Evolutionary conservation across 2,113 vertebrate species (phyloP).

Genomic region (Psettodes erumei): DNA sequence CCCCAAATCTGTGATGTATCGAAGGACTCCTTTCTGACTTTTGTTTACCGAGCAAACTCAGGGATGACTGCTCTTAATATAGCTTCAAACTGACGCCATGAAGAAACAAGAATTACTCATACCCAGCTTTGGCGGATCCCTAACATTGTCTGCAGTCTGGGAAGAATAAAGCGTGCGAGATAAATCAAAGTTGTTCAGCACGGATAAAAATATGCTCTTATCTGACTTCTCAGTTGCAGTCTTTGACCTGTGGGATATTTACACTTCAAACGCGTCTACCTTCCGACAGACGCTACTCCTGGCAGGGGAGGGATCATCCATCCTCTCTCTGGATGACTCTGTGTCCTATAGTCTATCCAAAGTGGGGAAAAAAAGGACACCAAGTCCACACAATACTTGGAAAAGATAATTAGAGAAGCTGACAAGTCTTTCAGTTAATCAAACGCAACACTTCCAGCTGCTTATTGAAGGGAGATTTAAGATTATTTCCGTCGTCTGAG

Average conservation of each 20-base stretch:
- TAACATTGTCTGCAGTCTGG: constrained; percentile 42
- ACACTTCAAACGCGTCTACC: constrained; percentile 68
- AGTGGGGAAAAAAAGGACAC: not conserved
- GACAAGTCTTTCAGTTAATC: constrained; percentile 22
- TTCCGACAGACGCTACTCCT: constrained; percentile 34
- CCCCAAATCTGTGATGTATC: constrained; percentile 8
- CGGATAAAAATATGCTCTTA: constrained; percentile 53
- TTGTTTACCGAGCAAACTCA: constrained; percentile 21
- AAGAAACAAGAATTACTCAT: constrained; percentile 36
- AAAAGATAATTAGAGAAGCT: constrained; percentile 30
- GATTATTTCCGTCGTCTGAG: not conserved
- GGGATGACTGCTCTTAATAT: constrained; percentile 32
- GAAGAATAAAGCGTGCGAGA: constrained; percentile 53
- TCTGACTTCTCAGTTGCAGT: constrained; percentile 50
- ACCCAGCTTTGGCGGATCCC: constrained; percentile 32
- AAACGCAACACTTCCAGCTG: constrained; percentile 6
- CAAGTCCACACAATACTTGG: not conserved
- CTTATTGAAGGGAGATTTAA: not conserved
- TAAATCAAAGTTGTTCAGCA: constrained; percentile 57
- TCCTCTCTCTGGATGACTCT: constrained; percentile 23
- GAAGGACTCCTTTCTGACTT: constrained; percentile 13
- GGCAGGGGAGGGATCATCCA: constrained; percentile 33
- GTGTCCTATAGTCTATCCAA: constrained; percentile 15
- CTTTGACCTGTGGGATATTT: constrained; percentile 70
- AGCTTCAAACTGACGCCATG: constrained; percentile 29